These are phyloP conservation scores for Strix uralensis DNA, from an alignment of 2,113 vertebrate species.

Conservation along the genomic window DNA sequence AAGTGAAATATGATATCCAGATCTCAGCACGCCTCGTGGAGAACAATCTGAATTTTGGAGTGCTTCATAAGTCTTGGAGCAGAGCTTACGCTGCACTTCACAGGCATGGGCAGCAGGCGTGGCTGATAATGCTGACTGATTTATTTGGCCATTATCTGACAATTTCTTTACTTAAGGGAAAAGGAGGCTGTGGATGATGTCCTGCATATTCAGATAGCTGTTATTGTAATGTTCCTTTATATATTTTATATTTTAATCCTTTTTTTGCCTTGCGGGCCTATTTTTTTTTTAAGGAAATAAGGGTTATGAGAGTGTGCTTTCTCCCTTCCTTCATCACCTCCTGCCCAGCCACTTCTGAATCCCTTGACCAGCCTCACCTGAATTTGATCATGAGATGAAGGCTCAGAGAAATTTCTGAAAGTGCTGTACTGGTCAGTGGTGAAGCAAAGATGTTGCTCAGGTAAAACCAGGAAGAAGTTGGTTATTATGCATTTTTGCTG, in stretches of 20 bases:
- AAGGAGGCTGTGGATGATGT: not conserved
- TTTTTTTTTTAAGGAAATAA: not conserved
- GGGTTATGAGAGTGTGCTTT: not conserved
- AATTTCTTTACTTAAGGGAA: slow-evolving; percentile 17
- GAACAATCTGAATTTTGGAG: slow-evolving; percentile 30
- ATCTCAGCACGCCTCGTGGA: not conserved
- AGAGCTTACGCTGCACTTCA: not conserved
- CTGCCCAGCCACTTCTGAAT: not conserved
- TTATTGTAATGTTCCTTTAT: not conserved
- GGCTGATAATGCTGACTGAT: not conserved
- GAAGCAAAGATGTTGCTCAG: not conserved
- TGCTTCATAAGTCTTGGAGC: not conserved
- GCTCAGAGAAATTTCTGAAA: not conserved
- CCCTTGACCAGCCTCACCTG: not conserved
- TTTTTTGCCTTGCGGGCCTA: not conserved
- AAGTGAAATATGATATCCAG: slow-evolving; percentile 32
- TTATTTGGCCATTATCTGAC: slow-evolving; percentile 40
- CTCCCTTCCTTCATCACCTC: not conserved
- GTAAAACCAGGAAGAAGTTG: not conserved
- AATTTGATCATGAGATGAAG: not conserved
- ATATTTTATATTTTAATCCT: not conserved
- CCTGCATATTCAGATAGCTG: not conserved
- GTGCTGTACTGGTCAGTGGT: not conserved
- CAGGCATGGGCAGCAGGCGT: not conserved
- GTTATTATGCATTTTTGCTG: not conserved